Evolutionary conservation across 2,113 vertebrate species (phyloP).

Genomic region (Sula dactylatra): DNA sequence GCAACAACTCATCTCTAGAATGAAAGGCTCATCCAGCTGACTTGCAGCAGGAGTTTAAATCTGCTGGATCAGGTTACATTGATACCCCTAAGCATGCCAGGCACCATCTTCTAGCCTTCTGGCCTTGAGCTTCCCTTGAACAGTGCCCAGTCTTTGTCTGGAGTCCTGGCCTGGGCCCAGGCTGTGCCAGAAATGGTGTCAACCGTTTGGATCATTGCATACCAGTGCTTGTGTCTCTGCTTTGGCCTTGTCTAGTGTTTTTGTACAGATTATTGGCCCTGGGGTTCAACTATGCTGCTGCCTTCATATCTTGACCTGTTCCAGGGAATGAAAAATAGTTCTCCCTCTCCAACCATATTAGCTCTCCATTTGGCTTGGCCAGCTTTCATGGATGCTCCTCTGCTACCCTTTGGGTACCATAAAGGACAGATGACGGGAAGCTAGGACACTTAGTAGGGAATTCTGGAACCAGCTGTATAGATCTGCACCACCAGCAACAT

Average conservation of each 20-base stretch:
- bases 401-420: neutral
- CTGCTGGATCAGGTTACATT: neutral
- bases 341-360: neutral
- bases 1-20: neutral
- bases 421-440: neutral
- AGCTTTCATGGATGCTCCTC: neutral
- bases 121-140: neutral
- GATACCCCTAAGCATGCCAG: neutral
- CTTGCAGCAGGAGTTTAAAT: neutral
- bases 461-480: neutral
- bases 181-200: neutral
- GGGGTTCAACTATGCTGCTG: neutral
- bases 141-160: neutral
- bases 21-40: neutral
- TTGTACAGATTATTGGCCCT: neutral
- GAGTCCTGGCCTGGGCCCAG: neutral
- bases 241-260: neutral
- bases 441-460: neutral
- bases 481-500: neutral
- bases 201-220: neutral
- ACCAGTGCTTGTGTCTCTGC: neutral
- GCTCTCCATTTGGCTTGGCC: neutral
- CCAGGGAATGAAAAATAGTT: neutral
- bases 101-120: neutral
- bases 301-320: neutral